These are phyloP conservation scores for Mylabris phalerata DNA, from an alignment of 1,140 invertebrate species.

Conservation along the genomic window DNA sequence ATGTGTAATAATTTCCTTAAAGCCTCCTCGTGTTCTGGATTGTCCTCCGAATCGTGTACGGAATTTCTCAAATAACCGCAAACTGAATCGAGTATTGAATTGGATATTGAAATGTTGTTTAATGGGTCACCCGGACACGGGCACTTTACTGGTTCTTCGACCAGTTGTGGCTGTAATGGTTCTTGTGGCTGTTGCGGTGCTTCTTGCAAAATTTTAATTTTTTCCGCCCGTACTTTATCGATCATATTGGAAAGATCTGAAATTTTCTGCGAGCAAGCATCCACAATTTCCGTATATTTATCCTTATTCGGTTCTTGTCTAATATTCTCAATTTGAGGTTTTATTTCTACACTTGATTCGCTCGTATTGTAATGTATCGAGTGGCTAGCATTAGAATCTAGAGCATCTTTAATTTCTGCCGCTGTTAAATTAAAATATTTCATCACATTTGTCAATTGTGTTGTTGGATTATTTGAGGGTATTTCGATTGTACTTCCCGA, in stretches of 20 bases:
- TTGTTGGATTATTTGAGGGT: constrained; percentile 28
- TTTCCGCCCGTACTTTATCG: constrained; percentile 49
- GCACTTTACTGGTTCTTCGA: background rate
- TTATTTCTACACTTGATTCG: background rate
- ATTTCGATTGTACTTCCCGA: constrained; percentile 43
- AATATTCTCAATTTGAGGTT: constrained; percentile 6
- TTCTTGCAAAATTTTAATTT: constrained; percentile 36
- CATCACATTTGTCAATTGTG: constrained; percentile 20
- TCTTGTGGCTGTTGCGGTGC: constrained; percentile 20
- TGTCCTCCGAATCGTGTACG: too few species aligned
- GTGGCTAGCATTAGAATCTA: background rate
- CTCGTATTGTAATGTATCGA: constrained; percentile 6
- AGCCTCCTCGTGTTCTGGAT: too few species aligned
- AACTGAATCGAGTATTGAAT: too few species aligned
- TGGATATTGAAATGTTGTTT: too few species aligned
- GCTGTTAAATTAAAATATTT: constrained; percentile 25
- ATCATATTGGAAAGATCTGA: constrained; percentile 31
- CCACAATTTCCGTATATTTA: constrained; percentile 44
- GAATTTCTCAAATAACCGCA: too few species aligned
- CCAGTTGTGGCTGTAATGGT: constrained; percentile 9
- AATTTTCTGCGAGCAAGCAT: constrained; percentile 42
- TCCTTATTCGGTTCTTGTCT: constrained; percentile 8
- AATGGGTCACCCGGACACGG: too few species aligned
- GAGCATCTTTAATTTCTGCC: constrained; percentile 12
- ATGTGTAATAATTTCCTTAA: too few species aligned